Percentiles rank a stretch among this genome's conserved stretches.
Evolutionary conservation across 2,888 invertebrate species (phyloP).

Genomic region (Sesamia inferens): DNA sequence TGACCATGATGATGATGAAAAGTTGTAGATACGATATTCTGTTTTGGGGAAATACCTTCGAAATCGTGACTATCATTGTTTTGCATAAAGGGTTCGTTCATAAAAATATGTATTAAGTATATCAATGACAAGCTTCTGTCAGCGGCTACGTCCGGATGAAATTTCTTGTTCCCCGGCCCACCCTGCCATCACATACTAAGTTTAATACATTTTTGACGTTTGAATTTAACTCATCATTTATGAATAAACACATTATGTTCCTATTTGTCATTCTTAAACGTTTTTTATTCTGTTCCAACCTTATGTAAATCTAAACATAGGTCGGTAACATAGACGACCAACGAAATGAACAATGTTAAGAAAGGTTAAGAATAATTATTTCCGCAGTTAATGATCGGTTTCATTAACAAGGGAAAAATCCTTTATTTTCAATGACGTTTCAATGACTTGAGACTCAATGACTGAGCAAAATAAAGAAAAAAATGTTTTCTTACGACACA

Average conservation of each 20-base stretch:
- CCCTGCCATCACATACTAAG: no score
- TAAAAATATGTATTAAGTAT: no score
- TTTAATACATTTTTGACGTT: no score
- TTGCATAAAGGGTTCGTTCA: not conserved
- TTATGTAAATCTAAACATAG: conserved; percentile 4
- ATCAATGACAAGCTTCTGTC: not conserved
- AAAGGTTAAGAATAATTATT: conserved; percentile 10
- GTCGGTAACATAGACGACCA: not conserved
- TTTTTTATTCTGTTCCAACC: not conserved
- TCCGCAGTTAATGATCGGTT: conserved; percentile 17
- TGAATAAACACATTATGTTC: not conserved
- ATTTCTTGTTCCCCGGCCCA: no score
- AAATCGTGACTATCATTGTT: not conserved
- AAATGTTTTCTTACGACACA: not conserved
- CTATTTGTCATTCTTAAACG: not conserved
- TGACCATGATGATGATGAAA: not conserved
- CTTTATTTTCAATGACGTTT: conserved; percentile 15
- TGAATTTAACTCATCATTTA: no score
- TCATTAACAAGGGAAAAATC: conserved; percentile 20
- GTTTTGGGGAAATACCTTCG: not conserved
- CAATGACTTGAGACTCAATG: not conserved
- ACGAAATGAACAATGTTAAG: conserved; percentile 2
- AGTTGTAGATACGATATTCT: not conserved
- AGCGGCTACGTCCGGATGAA: no score
- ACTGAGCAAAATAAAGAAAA: not conserved